A percentile compares a stretch with the other conserved stretches of the same genome.
phyloP scores from a whole-genome alignment of 2,888 invertebrate species.

The Drosophila phalerata region DNA sequence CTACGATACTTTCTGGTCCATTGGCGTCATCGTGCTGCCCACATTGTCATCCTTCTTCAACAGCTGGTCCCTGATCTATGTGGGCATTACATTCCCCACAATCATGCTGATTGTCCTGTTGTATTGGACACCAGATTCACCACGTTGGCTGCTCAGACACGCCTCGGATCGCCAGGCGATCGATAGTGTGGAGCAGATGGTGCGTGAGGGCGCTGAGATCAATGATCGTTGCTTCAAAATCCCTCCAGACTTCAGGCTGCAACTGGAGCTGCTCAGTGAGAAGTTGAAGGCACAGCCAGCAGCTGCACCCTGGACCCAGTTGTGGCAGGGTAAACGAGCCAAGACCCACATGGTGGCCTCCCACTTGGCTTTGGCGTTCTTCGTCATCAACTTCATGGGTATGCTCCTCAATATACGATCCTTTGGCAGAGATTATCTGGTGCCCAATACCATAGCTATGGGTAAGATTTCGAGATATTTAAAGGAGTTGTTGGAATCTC shows the following conservation, averaged over 20 bases:
- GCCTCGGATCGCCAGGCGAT: constrained; percentile 76
- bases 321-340: constrained; percentile 83
- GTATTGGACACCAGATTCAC: constrained; percentile 86
- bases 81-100: constrained; percentile 86
- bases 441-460: constrained; percentile 85
- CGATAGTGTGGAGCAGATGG: constrained; percentile 82
- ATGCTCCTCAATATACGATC: constrained; percentile 86
- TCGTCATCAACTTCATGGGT: constrained; percentile 85
- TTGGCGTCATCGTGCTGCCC: constrained; percentile 85
- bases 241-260: constrained; percentile 81
- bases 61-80: constrained; percentile 85
- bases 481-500: not conserved
- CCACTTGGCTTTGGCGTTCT: constrained; percentile 84
- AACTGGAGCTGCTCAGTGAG: constrained; percentile 78
- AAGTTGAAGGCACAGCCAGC: constrained; percentile 73
- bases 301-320: constrained; percentile 80
- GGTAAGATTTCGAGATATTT: constrained; percentile 67
- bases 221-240: constrained; percentile 83
- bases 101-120: constrained; percentile 83
- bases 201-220: constrained; percentile 83
- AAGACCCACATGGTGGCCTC: constrained; percentile 83
- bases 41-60: constrained; percentile 83
- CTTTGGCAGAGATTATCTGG: constrained; percentile 85
- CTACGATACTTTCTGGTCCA: constrained; percentile 86
- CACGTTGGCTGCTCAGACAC: constrained; percentile 85